Conservation (phyloP, 2,797 vertebrate species). For the Melopsittacus undulatus region DNA sequence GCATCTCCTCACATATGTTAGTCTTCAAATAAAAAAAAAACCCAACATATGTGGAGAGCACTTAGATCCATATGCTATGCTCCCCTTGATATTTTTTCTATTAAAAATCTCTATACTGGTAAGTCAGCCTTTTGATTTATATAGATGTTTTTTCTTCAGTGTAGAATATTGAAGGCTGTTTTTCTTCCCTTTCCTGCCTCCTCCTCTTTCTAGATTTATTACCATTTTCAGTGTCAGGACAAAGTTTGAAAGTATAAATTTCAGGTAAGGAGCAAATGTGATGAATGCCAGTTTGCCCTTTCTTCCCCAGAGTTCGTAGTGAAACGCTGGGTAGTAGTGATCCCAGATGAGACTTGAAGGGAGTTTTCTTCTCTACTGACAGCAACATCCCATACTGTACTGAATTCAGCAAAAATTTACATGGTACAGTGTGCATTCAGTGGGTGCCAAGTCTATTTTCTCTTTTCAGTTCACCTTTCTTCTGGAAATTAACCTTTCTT, state of each 20-base stretch:
- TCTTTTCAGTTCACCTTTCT: neutral
- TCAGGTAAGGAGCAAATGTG: neutral
- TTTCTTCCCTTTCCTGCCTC: constrained; percentile 2
- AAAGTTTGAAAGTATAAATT: constrained; percentile 14
- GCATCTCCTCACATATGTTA: constrained; percentile 48
- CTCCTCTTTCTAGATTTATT: neutral
- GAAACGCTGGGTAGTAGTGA: neutral
- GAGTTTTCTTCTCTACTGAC: neutral
- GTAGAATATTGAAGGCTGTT: neutral
- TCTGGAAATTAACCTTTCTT: neutral
- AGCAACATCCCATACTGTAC: neutral
- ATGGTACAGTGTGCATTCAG: neutral
- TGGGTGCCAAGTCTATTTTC: neutral
- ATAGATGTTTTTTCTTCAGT: neutral
- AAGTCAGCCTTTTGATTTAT: constrained; percentile 59
- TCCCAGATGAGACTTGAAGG: neutral
- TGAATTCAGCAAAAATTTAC: neutral
- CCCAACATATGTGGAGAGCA: constrained; percentile 46
- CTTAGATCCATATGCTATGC: constrained; percentile 54
- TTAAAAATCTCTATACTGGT: constrained; percentile 39
- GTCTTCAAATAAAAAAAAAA: constrained; percentile 47
- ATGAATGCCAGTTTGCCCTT: neutral
- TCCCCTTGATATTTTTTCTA: constrained; percentile 56
- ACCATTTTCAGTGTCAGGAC: constrained; percentile 4
- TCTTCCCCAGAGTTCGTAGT: neutral